Conservation (phyloP, 2,888 invertebrate species). For the Campaea margaritaria region DNA sequence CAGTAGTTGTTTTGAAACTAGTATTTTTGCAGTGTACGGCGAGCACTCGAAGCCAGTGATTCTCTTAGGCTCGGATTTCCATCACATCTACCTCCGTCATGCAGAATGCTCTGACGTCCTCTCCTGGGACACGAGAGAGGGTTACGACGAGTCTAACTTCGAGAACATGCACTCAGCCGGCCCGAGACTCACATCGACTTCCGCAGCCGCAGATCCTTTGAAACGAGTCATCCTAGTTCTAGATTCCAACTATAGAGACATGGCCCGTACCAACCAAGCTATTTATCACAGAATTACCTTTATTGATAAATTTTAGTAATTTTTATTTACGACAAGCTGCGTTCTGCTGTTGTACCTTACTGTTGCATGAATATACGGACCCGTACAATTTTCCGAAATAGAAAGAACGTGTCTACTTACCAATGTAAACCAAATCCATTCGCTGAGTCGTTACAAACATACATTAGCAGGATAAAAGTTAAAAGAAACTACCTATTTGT, state of each 20-base stretch:
- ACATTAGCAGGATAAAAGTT: no score
- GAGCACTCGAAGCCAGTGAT: conserved; percentile 60
- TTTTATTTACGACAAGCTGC: not conserved
- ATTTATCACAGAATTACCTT: conserved; percentile 69
- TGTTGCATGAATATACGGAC: no score
- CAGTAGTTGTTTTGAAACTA: not conserved
- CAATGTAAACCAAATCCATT: no score
- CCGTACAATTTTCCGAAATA: no score
- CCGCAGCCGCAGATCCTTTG: conserved; percentile 82
- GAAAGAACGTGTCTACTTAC: no score
- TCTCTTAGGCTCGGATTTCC: conserved; percentile 60
- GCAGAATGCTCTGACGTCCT: conserved; percentile 84
- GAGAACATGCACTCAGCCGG: conserved; percentile 81
- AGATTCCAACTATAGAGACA: conserved; percentile 87
- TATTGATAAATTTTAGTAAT: conserved; percentile 46
- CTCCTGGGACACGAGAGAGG: conserved; percentile 82
- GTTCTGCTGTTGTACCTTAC: no score
- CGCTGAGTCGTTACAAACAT: no score
- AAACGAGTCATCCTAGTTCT: conserved; percentile 83
- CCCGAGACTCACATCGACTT: conserved; percentile 80
- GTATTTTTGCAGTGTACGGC: conserved; percentile 60
- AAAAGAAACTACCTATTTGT: no score
- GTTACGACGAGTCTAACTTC: conserved; percentile 74
- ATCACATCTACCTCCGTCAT: conserved; percentile 79
- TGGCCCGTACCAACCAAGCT: conserved; percentile 73